Evolutionary conservation across 2,797 vertebrate genomes (phyloP).

Genomic region (Lycodopsis pacificus): DNA sequence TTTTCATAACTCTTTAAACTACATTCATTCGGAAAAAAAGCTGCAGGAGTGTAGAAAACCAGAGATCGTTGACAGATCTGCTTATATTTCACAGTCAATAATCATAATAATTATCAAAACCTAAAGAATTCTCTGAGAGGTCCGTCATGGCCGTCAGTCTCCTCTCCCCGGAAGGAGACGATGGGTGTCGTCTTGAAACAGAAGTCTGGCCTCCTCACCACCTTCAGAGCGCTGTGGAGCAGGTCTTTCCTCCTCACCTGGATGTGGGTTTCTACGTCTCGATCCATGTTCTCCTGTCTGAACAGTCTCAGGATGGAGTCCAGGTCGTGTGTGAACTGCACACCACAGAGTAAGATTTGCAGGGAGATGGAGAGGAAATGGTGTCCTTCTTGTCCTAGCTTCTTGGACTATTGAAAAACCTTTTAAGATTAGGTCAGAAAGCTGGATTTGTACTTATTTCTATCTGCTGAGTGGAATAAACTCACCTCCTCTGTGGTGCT

Average conservation of each 20-base stretch:
- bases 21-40: not conserved
- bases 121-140: slow-evolving; percentile 80
- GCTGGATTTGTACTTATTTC: not conserved
- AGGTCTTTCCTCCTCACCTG: slow-evolving; percentile 49
- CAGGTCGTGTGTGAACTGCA: slow-evolving; percentile 43
- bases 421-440: not conserved
- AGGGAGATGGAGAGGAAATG: not conserved
- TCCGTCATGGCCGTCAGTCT: slow-evolving; percentile 45
- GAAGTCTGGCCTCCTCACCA: slow-evolving; percentile 62
- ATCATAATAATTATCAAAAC: slow-evolving; percentile 44
- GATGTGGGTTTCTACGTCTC: slow-evolving; percentile 26
- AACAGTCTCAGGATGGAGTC: slow-evolving; percentile 54
- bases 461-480: not conserved
- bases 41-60: not conserved
- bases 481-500: slow-evolving; percentile 45
- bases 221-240: slow-evolving; percentile 50
- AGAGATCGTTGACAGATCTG: not conserved
- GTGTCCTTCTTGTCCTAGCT: not conserved
- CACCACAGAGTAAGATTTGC: not conserved
- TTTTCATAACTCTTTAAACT: not conserved
- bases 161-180: slow-evolving; percentile 69
- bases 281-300: slow-evolving; percentile 19
- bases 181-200: slow-evolving; percentile 62
- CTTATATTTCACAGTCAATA: not conserved
- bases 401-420: not conserved